These are phyloP conservation scores for Orthosia gracilis DNA, from an alignment of 2,888 invertebrate species.

Conservation along the genomic window DNA sequence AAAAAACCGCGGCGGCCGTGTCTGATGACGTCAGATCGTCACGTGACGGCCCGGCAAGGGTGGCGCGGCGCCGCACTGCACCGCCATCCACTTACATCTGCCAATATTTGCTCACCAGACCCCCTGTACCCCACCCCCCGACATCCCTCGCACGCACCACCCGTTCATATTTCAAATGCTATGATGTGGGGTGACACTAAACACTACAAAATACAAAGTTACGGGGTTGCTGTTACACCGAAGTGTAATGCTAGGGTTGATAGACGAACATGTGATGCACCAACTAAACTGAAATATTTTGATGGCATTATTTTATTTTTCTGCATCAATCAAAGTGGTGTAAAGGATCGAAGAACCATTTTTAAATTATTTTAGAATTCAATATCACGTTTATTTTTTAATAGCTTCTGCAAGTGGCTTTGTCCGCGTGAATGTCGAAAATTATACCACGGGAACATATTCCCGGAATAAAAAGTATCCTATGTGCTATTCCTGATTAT, in stretches of 20 bases:
- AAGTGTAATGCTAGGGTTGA: slow-evolving; percentile 24
- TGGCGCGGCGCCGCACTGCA: slow-evolving; percentile 73
- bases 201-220: slow-evolving; percentile 87
- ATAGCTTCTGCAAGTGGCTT: too few species aligned
- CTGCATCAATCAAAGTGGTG: too few species aligned
- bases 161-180: slow-evolving; percentile 90
- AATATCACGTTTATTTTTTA: too few species aligned
- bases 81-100: slow-evolving; percentile 93
- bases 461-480: too few species aligned
- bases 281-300: neutral
- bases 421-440: too few species aligned
- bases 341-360: too few species aligned
- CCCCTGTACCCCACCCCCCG: slow-evolving; percentile 75
- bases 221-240: slow-evolving; percentile 71
- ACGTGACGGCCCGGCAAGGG: slow-evolving; percentile 69
- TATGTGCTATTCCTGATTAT: too few species aligned
- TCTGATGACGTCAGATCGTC: slow-evolving; percentile 81
- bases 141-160: slow-evolving; percentile 80
- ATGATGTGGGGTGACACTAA: slow-evolving; percentile 85
- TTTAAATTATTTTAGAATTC: too few species aligned
- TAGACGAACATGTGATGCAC: neutral
- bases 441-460: too few species aligned
- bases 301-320: neutral
- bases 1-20: slow-evolving; percentile 58
- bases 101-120: slow-evolving; percentile 91